phyloP scores from a whole-genome alignment of 1,140 invertebrate species.

The Ceratoteleas bidentatus region DNA sequence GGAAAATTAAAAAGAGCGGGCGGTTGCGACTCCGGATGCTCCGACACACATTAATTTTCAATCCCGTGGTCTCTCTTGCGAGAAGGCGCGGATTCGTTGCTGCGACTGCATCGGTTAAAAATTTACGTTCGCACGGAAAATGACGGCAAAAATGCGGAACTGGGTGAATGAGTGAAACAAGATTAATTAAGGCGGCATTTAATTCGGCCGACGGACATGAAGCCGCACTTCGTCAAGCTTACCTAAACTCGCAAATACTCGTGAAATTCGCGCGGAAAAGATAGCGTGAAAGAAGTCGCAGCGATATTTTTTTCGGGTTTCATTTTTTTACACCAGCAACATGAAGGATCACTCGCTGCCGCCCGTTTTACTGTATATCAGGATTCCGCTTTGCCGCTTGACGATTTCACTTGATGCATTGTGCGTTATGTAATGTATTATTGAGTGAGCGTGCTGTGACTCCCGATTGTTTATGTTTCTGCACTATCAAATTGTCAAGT shows the following conservation, averaged over 20 bases:
- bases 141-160: conserved; percentile 22
- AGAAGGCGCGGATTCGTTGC: no score
- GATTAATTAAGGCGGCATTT: conserved; percentile 71
- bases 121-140: conserved; percentile 19
- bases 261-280: conserved; percentile 55
- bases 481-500: conserved; percentile 37
- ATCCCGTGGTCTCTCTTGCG: no score
- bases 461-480: conserved; percentile 46
- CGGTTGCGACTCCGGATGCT: no score
- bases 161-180: conserved; percentile 58
- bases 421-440: conserved; percentile 41
- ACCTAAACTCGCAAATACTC: conserved; percentile 45
- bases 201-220: conserved; percentile 62
- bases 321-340: conserved; percentile 11
- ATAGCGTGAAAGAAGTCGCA: conserved; percentile 25
- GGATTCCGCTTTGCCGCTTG: conserved; percentile 28
- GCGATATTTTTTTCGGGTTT: background rate
- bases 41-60: no score
- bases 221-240: conserved; percentile 59
- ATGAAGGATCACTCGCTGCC: conserved; percentile 24
- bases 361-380: conserved; percentile 27
- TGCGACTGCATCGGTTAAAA: background rate
- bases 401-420: conserved; percentile 25
- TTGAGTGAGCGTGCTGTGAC: conserved; percentile 26
- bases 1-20: no score